Percentiles rank a stretch among this genome's conserved stretches.
Evolutionary conservation across 1,140 invertebrate species (phyloP).

Genomic region (Copidosoma floridanum): DNA sequence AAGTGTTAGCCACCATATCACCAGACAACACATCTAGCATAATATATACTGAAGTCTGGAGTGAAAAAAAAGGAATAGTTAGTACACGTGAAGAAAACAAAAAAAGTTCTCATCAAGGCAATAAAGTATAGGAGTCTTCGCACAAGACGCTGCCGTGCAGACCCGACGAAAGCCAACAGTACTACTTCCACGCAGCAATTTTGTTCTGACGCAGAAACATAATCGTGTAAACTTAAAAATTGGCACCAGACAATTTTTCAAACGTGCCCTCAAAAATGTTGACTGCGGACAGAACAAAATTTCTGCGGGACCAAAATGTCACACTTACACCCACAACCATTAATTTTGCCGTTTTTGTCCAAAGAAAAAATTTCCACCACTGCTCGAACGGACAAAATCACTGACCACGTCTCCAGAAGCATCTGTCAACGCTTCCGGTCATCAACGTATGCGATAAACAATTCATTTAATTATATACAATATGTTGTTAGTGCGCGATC

Average conservation of each 20-base stretch:
- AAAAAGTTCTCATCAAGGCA: constrained; percentile 16
- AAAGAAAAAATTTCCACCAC: background rate
- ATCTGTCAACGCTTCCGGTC: background rate
- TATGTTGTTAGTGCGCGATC: too few species aligned
- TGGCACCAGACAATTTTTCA: too few species aligned
- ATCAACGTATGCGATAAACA: background rate
- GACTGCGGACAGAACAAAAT: background rate
- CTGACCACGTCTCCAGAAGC: background rate
- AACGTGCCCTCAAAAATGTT: too few species aligned
- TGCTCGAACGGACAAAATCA: constrained; percentile 22
- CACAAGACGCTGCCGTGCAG: constrained; percentile 25
- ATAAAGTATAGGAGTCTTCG: constrained; percentile 16
- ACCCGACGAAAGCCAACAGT: constrained; percentile 28
- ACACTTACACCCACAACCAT: constrained; percentile 13
- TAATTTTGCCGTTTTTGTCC: constrained; percentile 10
- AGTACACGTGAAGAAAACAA: constrained; percentile 32
- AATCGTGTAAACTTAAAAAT: too few species aligned
- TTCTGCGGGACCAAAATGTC: background rate
- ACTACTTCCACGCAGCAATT: constrained; percentile 10
- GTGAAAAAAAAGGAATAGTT: constrained; percentile 40
- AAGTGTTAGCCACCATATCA: constrained; percentile 48
- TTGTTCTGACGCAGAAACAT: background rate
- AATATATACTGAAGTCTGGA: constrained; percentile 32
- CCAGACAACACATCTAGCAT: constrained; percentile 47
- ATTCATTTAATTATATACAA: too few species aligned